Conservation (phyloP, 2,113 vertebrate species). For the Gopherus evgoodei region DNA sequence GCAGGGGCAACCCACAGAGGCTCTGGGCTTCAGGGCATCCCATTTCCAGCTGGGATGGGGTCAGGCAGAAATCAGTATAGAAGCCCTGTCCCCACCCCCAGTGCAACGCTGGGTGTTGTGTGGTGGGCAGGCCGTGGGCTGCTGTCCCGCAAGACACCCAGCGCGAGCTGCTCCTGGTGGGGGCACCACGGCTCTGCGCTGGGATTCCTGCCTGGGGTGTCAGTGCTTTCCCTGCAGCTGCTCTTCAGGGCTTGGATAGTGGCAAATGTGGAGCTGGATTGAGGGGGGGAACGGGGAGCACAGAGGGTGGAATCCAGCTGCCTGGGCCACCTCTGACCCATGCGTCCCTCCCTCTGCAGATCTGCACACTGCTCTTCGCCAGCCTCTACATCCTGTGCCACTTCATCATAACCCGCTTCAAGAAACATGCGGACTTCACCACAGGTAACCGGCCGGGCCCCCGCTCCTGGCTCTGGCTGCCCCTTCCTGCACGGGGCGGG, state of each 20-base stretch:
- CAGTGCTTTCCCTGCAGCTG: too few relatives aligned
- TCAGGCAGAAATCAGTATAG: not conserved
- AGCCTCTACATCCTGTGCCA: slow-evolving; percentile 95
- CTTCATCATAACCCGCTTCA: slow-evolving; percentile 92
- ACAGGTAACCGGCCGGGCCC: slow-evolving; percentile 80
- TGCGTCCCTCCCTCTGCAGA: slow-evolving; percentile 76
- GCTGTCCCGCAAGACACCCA: too few relatives aligned
- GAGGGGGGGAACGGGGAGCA: too few relatives aligned
- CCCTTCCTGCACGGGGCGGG: too few relatives aligned
- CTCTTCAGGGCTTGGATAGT: not conserved
- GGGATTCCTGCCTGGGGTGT: not conserved
- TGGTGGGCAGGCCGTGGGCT: not conserved
- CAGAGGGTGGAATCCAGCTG: not conserved
- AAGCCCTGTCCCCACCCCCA: not conserved
- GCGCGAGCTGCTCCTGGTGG: not conserved
- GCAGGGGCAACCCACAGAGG: not conserved
- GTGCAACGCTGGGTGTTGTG: not conserved
- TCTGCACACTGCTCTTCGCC: slow-evolving; percentile 92
- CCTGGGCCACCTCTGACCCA: not conserved
- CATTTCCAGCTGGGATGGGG: not conserved
- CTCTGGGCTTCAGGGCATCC: not conserved
- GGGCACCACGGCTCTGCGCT: too few relatives aligned
- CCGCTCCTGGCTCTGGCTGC: not conserved
- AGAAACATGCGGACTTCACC: slow-evolving; percentile 91
- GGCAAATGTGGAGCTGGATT: not conserved